phyloP scores from a whole-genome alignment of 2,113 vertebrate species.

The Myodes glareolus region DNA sequence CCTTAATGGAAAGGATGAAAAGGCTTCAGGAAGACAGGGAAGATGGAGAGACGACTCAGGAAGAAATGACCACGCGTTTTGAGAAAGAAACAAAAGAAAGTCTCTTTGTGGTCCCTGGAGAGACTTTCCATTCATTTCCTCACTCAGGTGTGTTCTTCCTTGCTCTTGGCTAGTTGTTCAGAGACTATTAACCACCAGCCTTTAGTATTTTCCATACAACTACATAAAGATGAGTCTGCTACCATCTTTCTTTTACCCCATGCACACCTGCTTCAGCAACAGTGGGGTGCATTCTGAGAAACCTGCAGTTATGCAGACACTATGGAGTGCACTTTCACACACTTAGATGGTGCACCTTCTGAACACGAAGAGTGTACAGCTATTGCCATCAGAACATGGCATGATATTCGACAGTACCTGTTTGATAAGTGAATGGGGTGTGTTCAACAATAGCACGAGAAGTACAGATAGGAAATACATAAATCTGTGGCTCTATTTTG shows the following conservation, averaged over 20 bases:
- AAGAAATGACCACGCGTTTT: slow-evolving; percentile 92
- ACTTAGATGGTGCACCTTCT: background rate
- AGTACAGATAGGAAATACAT: too few species aligned
- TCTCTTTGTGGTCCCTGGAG: slow-evolving; percentile 90
- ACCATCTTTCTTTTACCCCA: background rate
- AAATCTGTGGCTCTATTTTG: background rate
- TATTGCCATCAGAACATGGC: background rate
- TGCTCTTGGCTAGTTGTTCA: background rate
- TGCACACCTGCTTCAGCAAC: background rate
- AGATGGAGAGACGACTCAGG: slow-evolving; percentile 88
- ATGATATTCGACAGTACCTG: background rate
- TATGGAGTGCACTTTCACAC: background rate
- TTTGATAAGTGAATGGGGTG: background rate
- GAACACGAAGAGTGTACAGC: too few species aligned
- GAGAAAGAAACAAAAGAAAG: slow-evolving; percentile 92
- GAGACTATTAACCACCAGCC: background rate
- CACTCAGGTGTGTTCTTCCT: slow-evolving; percentile 55
- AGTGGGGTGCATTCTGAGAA: background rate
- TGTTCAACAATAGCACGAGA: background rate
- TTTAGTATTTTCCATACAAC: background rate
- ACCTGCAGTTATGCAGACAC: background rate
- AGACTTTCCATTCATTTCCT: slow-evolving; percentile 81
- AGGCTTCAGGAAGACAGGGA: slow-evolving; percentile 89
- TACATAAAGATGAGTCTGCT: background rate
- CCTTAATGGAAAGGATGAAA: slow-evolving; percentile 92